Conservation (phyloP, 2,888 invertebrate genomes). For the Eupelmus urozonus region DNA sequence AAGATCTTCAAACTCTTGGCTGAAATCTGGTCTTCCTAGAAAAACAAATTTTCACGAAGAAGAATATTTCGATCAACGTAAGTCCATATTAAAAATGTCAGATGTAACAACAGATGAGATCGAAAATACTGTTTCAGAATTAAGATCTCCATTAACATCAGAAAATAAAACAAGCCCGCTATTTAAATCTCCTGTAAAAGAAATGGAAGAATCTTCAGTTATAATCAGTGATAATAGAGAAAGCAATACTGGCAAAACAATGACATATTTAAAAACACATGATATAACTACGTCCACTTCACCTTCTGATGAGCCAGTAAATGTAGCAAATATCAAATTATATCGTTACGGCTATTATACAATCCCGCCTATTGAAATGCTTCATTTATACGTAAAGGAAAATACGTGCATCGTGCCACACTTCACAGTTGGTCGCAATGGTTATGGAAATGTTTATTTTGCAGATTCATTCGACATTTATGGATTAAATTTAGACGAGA, state of each 20-base stretch:
- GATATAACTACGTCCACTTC: conserved; percentile 63
- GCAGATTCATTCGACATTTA: conserved; percentile 84
- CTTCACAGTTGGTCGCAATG: conserved; percentile 91
- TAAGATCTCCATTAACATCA: conserved; percentile 64
- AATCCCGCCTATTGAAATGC: conserved; percentile 89
- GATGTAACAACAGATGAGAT: conserved; percentile 64
- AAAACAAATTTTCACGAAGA: conserved; percentile 64
- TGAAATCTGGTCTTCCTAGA: conserved; percentile 65
- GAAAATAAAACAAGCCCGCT: conserved; percentile 26
- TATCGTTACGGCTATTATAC: conserved; percentile 93
- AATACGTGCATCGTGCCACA: conserved; percentile 90
- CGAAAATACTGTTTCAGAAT: conserved; percentile 73
- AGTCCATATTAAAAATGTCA: conserved; percentile 60
- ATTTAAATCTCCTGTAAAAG: not conserved
- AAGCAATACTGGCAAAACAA: conserved; percentile 35
- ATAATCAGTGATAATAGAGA: too few species aligned
- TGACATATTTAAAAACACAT: conserved; percentile 66
- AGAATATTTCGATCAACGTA: conserved; percentile 66
- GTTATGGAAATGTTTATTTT: conserved; percentile 94
- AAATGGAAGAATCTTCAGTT: not conserved
- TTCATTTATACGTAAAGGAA: conserved; percentile 84
- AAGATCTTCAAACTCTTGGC: conserved; percentile 65
- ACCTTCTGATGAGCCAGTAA: conserved; percentile 76
- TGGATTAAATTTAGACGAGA: conserved; percentile 90
- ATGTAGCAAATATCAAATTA: conserved; percentile 88